Evolutionary conservation across 2,113 vertebrate genomes (phyloP).

Genomic region (Channa argus): DNA sequence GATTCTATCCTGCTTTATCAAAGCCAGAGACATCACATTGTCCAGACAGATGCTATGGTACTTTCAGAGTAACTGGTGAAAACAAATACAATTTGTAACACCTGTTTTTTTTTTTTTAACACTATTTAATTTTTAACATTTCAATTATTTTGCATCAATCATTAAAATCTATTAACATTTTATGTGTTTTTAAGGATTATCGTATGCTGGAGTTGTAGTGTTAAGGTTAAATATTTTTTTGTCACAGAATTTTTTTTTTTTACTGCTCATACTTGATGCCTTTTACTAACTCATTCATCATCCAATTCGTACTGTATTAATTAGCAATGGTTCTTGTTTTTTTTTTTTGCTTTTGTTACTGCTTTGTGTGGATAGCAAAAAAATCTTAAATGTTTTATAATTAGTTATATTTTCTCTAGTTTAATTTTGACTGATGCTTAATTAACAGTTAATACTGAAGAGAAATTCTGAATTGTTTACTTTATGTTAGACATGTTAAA

Average conservation of each 20-base stretch:
- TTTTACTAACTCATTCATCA: conserved; percentile 54
- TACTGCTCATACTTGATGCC: conserved; percentile 53
- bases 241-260: conserved; percentile 55
- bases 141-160: conserved; percentile 79
- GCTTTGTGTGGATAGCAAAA: too few relatives aligned
- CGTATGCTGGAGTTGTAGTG: conserved; percentile 29
- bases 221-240: conserved; percentile 43
- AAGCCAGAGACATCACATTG: too few relatives aligned
- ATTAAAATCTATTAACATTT: conserved; percentile 77
- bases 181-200: conserved; percentile 71
- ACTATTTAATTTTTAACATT: conserved; percentile 76
- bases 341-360: too few relatives aligned
- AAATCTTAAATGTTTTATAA: too few relatives aligned
- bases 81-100: conserved; percentile 26
- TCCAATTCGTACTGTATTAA: conserved; percentile 10
- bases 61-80: too few relatives aligned
- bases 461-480: too few relatives aligned
- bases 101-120: conserved; percentile 41
- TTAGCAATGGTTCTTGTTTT: too few relatives aligned
- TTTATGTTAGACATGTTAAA: background rate
- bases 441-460: too few relatives aligned
- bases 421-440: background rate
- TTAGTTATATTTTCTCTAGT: too few relatives aligned
- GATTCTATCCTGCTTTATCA: too few relatives aligned
- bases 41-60: too few relatives aligned